Evolutionary conservation across 2,797 vertebrate genomes (phyloP).

Genomic region (Fistularia tabacaria): DNA sequence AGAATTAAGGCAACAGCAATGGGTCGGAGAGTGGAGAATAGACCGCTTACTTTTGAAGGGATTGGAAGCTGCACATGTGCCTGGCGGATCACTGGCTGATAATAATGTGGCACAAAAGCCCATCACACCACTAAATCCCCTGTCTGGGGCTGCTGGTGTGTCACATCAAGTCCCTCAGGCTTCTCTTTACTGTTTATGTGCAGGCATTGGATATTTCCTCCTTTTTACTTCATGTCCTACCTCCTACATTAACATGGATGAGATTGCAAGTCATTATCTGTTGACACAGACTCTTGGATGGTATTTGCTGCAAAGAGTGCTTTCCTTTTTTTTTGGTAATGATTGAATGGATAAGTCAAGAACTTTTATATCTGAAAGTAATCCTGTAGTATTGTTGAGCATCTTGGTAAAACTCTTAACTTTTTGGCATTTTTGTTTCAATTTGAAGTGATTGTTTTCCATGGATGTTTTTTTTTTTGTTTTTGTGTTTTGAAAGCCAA

Average conservation of each 20-base stretch:
- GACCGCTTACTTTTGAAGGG: constrained; percentile 54
- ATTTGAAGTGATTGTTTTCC: not conserved
- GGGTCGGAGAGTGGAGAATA: constrained; percentile 52
- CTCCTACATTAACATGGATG: constrained; percentile 52
- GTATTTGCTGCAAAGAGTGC: no score
- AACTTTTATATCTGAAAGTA: not conserved
- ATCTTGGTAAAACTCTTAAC: not conserved
- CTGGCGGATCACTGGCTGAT: constrained; percentile 64
- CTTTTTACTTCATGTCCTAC: constrained; percentile 50
- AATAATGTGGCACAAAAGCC: constrained; percentile 69
- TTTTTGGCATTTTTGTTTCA: not conserved
- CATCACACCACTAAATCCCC: constrained; percentile 60
- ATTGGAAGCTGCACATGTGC: constrained; percentile 56
- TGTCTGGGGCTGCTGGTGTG: constrained; percentile 54
- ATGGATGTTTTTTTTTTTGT: no score
- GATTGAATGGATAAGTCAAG: not conserved
- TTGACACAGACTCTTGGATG: no score
- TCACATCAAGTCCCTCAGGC: constrained; percentile 62
- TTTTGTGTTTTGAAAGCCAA: no score
- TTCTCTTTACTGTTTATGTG: constrained; percentile 37
- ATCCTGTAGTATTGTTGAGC: not conserved
- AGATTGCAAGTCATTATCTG: constrained; percentile 29
- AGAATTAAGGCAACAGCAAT: constrained; percentile 48
- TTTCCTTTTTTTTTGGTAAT: no score
- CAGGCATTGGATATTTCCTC: constrained; percentile 45